Base-by-base conservation (phyloP, 2,797 vertebrate species). In the Poecile montanus region DNA sequence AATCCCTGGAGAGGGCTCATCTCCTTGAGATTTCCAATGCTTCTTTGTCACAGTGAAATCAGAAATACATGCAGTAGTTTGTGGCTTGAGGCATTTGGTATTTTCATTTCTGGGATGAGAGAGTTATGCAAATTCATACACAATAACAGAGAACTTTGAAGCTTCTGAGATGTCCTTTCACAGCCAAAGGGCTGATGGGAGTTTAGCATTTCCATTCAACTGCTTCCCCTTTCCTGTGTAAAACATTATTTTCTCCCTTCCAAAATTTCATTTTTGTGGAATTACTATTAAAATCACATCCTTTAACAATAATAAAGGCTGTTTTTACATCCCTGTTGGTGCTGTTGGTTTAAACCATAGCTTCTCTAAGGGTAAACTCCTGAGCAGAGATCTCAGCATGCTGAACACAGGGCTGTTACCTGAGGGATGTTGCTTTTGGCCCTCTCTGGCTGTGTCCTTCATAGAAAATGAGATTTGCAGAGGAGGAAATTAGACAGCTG, bases 91-190 rank as follows among this genome's bases (percentile, higher is more conserved):
- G 87, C 92, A 75, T 62, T 93, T 73, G 62, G 54, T 86, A 91
- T 78, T 91, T 92, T 91, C 54, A 88, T 88, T 92, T 89, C 85
- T 93, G 65, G 65, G 61, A 91, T 84, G 70, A 92, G 54, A 93
- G 61, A 51, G 73, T 90, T 93, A 95, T 95, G 87, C 79, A 91
- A 93, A 94, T 92, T 82, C 3, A 0, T 26, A 51, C 45, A 85
- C 65, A 92, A 36, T 56, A 85, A n/a, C 40, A 75, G 50, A 68
- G 56, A 95, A 91, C 54, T 97, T 83, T 56, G 82, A 93, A 92
- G 85, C 21, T 93, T 58, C 70, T 72, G 34, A 71, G n/a, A 85
- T 38, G 81, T 89, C 85, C 84, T 92, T 91, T 89, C 22, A 72
- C 54, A 0, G 26, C 75, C 27, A 5, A 51, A 80, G 58, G n/a